Evolutionary conservation across 2,113 vertebrate genomes (phyloP).

Genomic region (Craseonycteris thonglongyai): DNA sequence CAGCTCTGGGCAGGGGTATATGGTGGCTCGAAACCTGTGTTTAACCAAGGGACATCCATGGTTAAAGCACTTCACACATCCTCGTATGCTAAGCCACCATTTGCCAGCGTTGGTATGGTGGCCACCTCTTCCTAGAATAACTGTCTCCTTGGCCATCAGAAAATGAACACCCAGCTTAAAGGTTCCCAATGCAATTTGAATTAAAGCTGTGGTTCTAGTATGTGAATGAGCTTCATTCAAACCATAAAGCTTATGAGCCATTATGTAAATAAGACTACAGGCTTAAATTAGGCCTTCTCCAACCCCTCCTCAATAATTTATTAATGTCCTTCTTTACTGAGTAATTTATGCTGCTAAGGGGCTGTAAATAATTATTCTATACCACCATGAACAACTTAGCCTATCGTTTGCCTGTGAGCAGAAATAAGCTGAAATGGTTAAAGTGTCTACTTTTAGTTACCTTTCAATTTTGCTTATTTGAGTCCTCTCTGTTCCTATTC

Average conservation of each 20-base stretch:
- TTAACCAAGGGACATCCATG: not conserved
- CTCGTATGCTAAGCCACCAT: not conserved
- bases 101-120: not conserved
- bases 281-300: too few species aligned
- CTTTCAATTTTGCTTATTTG: not conserved
- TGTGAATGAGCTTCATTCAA: not conserved
- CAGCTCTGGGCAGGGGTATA: slow-evolving; percentile 83
- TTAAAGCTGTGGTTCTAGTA: not conserved
- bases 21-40: slow-evolving; percentile 81
- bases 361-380: not conserved
- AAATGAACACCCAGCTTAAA: not conserved
- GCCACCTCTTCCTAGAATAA: not conserved
- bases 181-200: not conserved
- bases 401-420: not conserved
- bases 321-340: not conserved
- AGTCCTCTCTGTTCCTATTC: not conserved
- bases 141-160: not conserved
- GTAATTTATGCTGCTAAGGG: not conserved
- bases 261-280: not conserved
- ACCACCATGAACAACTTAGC: not conserved
- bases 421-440: not conserved
- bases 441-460: not conserved
- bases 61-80: rapidly evolving
- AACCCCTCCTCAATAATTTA: too few species aligned
- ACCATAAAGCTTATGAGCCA: not conserved